phyloP scores from a whole-genome alignment of 2,888 invertebrate genomes.

The Scelioninae gen. 1 region DNA sequence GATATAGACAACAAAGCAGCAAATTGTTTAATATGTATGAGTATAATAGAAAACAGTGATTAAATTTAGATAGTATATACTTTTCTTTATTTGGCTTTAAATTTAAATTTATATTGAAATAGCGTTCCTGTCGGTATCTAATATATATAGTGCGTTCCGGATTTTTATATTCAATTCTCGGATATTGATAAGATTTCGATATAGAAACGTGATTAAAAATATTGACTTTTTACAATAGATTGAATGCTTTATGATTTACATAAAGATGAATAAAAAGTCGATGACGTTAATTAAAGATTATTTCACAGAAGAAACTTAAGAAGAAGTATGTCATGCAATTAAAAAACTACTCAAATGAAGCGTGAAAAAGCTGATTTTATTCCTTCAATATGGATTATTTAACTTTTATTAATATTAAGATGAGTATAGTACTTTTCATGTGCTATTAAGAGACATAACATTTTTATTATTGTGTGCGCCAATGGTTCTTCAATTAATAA shows the following conservation, averaged over 20 bases:
- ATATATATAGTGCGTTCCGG: constrained; percentile 2
- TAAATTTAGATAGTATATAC: not conserved
- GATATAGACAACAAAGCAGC: too few species aligned
- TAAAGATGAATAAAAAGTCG: constrained; percentile 22
- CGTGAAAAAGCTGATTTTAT: constrained; percentile 23
- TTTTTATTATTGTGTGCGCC: not conserved
- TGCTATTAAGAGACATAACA: not conserved
- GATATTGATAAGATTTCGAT: constrained; percentile 31
- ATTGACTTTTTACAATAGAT: constrained; percentile 34
- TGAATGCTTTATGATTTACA: constrained; percentile 15
- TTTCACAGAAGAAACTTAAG: constrained; percentile 22
- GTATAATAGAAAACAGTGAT: constrained; percentile 5
- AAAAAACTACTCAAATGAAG: constrained; percentile 35
- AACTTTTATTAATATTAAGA: not conserved
- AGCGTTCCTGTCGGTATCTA: constrained; percentile 10
- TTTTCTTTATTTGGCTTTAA: constrained; percentile 8
- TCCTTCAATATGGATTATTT: constrained; percentile 19
- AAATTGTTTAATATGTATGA: not conserved
- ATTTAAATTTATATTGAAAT: constrained; percentile 39
- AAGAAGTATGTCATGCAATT: constrained; percentile 35
- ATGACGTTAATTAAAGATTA: constrained; percentile 43
- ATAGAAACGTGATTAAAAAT: constrained; percentile 31
- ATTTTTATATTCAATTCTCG: constrained; percentile 22
- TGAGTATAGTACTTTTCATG: not conserved
- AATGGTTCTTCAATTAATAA: too few species aligned